These are phyloP conservation scores for Calycopis cecrops DNA, from an alignment of 1,140 invertebrate genomes.

Conservation along the genomic window DNA sequence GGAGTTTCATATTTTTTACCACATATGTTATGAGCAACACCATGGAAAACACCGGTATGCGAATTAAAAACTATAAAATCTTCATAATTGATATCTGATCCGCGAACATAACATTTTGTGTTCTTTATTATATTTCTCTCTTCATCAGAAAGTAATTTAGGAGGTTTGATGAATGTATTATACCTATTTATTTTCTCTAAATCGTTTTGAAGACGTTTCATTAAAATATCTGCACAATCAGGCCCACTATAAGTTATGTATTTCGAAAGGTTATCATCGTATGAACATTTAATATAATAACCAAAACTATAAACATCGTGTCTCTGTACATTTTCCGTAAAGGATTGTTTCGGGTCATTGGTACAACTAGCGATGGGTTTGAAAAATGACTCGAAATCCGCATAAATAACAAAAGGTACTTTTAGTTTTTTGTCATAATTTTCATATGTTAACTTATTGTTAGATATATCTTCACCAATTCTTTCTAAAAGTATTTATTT, in stretches of 20 bases:
- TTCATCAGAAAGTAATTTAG: too few species aligned
- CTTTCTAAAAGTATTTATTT: constrained; percentile 19
- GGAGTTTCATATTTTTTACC: constrained; percentile 19
- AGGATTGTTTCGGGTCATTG: constrained; percentile 25
- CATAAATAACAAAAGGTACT: constrained; percentile 41
- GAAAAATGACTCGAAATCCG: constrained; percentile 47
- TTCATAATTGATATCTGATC: constrained; percentile 15
- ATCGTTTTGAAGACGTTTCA: constrained; percentile 30
- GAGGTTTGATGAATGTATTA: too few species aligned
- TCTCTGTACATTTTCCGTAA: constrained; percentile 35
- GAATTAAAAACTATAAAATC: constrained; percentile 18
- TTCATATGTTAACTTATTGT: constrained; percentile 36
- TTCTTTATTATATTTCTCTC: constrained; percentile 17
- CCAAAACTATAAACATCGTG: constrained; percentile 48
- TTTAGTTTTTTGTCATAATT: constrained; percentile 35
- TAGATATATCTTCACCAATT: constrained; percentile 25
- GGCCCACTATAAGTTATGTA: constrained; percentile 35
- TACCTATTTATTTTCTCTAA: too few species aligned
- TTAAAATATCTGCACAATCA: constrained; percentile 42
- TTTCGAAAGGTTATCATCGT: constrained; percentile 42
- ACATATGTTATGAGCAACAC: constrained; percentile 23
- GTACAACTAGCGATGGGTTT: constrained; percentile 30
- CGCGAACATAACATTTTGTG: constrained; percentile 13
- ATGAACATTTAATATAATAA: constrained; percentile 53
- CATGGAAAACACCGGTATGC: constrained; percentile 24